These are phyloP conservation scores for Trichogramma evanescens DNA, from an alignment of 2,888 invertebrate genomes.

Conservation along the genomic window DNA sequence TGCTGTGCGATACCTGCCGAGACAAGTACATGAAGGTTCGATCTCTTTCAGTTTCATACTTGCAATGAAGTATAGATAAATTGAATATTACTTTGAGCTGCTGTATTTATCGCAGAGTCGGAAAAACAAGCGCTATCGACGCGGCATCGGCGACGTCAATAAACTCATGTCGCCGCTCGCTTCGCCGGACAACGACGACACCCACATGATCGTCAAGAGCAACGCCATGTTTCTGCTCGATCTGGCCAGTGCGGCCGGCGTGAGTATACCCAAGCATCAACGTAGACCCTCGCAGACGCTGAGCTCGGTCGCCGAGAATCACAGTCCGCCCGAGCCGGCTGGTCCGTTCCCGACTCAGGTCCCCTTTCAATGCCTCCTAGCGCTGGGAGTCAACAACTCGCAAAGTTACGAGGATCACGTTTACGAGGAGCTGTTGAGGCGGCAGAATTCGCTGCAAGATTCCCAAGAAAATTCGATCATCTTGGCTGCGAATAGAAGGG, in stretches of 20 bases:
- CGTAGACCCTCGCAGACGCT: conserved; percentile 44
- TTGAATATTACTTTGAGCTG: conserved; percentile 9
- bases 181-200: conserved; percentile 46
- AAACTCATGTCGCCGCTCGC: conserved; percentile 40
- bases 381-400: conserved; percentile 45
- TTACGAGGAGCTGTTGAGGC: conserved; percentile 49
- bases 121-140: conserved; percentile 29
- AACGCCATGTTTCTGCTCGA: conserved; percentile 92
- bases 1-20: conserved; percentile 85
- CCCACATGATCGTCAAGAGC: conserved; percentile 74
- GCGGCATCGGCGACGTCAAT: conserved; percentile 11
- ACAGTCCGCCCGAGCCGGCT: conserved; percentile 52
- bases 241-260: conserved; percentile 68
- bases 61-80: too few species aligned
- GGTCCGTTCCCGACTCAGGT: conserved; percentile 54
- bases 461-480: conserved; percentile 33
- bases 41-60: too few species aligned
- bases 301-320: conserved; percentile 54
- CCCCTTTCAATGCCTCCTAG: conserved; percentile 57
- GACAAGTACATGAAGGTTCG: conserved; percentile 57
- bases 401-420: conserved; percentile 39
- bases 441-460: conserved; percentile 47
- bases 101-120: background rate
- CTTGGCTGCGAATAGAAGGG: conserved; percentile 42
- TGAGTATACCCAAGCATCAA: conserved; percentile 45